Conservation (phyloP, 1,140 invertebrate genomes). For the Eumeta japonica region DNA sequence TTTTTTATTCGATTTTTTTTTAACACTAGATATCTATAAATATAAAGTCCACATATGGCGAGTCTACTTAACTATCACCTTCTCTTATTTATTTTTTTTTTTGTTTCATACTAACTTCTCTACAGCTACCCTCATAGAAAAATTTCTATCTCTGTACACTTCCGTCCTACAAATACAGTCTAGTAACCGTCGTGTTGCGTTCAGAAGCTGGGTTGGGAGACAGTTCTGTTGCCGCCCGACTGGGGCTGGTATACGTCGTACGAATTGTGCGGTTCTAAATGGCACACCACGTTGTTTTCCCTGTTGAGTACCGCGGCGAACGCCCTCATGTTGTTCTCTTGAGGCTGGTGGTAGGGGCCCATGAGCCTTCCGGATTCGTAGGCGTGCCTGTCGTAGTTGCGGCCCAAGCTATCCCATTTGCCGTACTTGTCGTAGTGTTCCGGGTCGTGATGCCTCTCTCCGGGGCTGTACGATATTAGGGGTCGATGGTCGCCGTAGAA, state of each 20-base stretch:
- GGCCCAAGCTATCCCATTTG: slow-evolving; percentile 63
- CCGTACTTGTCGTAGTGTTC: slow-evolving; percentile 56
- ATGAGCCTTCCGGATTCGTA: slow-evolving; percentile 50
- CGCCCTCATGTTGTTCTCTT: slow-evolving; percentile 63
- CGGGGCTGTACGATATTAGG: slow-evolving; percentile 68
- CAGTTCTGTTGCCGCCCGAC: slow-evolving; percentile 56
- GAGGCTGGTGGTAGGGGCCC: slow-evolving; percentile 43
- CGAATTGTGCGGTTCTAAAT: slow-evolving; percentile 67
- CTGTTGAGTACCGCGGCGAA: slow-evolving; percentile 77
- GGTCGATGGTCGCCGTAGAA: slow-evolving; percentile 80
- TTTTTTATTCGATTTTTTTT: slow-evolving; percentile 41
- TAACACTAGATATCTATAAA: slow-evolving; percentile 34
- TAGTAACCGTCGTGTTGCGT: slow-evolving; percentile 2
- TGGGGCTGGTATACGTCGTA: slow-evolving; percentile 57
- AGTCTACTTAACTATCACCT: too few species aligned
- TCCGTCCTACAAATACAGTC: neutral
- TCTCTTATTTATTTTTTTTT: too few species aligned
- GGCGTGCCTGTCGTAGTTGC: slow-evolving; percentile 48
- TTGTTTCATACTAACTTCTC: too few species aligned
- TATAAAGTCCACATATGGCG: slow-evolving; percentile 51
- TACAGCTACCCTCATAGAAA: slow-evolving; percentile 49
- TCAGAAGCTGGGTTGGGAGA: slow-evolving; percentile 59
- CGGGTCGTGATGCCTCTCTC: slow-evolving; percentile 53
- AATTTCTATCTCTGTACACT: slow-evolving; percentile 45
- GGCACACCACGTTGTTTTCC: slow-evolving; percentile 76